Percentiles rank a stretch among this genome's conserved stretches.
Evolutionary conservation across 1,140 invertebrate genomes (phyloP).

Genomic region (Phocides pigmalion): DNA sequence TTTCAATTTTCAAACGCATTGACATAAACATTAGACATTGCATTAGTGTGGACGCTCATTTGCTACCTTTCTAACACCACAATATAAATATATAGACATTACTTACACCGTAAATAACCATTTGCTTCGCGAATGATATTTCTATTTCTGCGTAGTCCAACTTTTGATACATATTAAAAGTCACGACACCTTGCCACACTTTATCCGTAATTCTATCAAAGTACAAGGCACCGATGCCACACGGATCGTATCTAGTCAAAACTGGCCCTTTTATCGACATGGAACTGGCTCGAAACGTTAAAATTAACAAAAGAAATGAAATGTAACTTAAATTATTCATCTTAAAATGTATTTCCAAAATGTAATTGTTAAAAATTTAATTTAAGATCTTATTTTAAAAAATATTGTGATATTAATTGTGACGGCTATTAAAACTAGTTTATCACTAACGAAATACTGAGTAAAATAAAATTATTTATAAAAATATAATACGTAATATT

Average conservation of each 20-base stretch:
- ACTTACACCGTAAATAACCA: slow-evolving; percentile 61
- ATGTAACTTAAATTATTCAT: not conserved
- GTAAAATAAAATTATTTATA: slow-evolving; percentile 11
- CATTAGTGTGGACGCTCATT: no score
- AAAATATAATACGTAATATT: slow-evolving; percentile 1
- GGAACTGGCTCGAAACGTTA: slow-evolving; percentile 40
- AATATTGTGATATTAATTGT: not conserved
- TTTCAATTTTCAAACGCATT: no score
- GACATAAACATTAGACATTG: no score
- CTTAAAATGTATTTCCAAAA: not conserved
- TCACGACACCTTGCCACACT: slow-evolving; percentile 59
- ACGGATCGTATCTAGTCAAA: slow-evolving; percentile 66
- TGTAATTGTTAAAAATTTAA: no score
- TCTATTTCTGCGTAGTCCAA: slow-evolving; percentile 51
- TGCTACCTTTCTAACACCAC: no score
- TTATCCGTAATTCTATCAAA: slow-evolving; percentile 62
- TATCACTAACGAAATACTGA: slow-evolving; percentile 18
- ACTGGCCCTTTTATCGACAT: slow-evolving; percentile 63
- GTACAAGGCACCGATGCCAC: slow-evolving; percentile 62
- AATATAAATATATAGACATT: not conserved
- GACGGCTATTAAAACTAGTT: slow-evolving; percentile 2
- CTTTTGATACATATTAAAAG: slow-evolving; percentile 55
- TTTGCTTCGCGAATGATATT: slow-evolving; percentile 58
- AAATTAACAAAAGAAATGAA: not conserved
- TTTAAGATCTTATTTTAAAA: not conserved